These are phyloP conservation scores for Crypturellus tataupa DNA, from an alignment of 2,797 vertebrate genomes.

Conservation along the genomic window DNA sequence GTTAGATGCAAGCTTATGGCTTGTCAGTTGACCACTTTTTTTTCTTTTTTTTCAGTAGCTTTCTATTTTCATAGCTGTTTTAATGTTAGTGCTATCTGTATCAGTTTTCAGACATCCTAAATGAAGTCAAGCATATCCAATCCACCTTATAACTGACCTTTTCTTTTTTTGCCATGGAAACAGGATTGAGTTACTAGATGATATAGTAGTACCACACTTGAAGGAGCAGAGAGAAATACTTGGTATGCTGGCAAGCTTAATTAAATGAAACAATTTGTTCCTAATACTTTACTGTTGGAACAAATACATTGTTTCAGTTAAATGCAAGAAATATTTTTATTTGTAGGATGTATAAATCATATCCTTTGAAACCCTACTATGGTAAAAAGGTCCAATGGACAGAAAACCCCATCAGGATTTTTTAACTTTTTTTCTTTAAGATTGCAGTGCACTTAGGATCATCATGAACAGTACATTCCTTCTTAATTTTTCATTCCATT, in stretches of 20 bases:
- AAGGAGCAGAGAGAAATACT: background rate
- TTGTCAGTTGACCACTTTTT: background rate
- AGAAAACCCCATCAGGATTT: background rate
- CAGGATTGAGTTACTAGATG: background rate
- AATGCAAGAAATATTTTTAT: background rate
- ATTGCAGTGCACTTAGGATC: background rate
- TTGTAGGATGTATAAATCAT: background rate
- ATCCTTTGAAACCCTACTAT: background rate
- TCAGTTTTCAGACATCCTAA: slow-evolving; percentile 24
- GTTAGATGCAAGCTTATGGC: slow-evolving; percentile 37
- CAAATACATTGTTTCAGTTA: background rate
- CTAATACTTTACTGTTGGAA: slow-evolving; percentile 5
- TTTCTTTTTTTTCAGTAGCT: background rate
- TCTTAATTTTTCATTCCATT: background rate
- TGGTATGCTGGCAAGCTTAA: background rate
- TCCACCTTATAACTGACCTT: slow-evolving; percentile 37
- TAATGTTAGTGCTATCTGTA: slow-evolving; percentile 37
- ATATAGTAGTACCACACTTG: slow-evolving; percentile 7
- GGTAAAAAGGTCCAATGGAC: background rate
- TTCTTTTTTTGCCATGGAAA: slow-evolving; percentile 37
- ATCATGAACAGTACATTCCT: background rate
- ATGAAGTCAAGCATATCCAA: slow-evolving; percentile 23
- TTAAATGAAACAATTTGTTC: slow-evolving; percentile 2
- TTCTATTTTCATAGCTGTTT: slow-evolving; percentile 50
- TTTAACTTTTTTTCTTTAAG: background rate